Conservation (phyloP, 1,140 invertebrate species). For the Calliphora vicina region DNA sequence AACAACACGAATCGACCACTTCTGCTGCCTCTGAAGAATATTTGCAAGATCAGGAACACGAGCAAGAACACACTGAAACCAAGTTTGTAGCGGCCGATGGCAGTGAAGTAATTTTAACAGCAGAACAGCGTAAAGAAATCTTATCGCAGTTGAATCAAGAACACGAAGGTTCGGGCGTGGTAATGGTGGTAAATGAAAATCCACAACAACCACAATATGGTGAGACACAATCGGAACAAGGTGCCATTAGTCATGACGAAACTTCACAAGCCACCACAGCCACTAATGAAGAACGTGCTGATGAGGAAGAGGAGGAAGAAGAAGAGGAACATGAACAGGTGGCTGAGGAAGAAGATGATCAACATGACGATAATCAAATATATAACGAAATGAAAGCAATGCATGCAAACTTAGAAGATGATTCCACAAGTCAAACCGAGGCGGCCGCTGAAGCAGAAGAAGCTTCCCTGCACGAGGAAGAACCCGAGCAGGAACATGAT, state of each 20-base stretch:
- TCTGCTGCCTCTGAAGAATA: neutral
- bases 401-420: neutral
- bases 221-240: constrained; percentile 42
- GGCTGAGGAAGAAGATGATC: constrained; percentile 29
- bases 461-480: constrained; percentile 24
- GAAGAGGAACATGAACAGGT: constrained; percentile 37
- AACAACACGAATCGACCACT: constrained; percentile 45
- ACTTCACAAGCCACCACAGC: constrained; percentile 4
- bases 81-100: constrained; percentile 61
- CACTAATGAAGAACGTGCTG: neutral
- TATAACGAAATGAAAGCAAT: constrained; percentile 47
- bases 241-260: constrained; percentile 31
- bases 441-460: constrained; percentile 38
- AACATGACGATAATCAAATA: constrained; percentile 58
- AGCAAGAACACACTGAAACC: constrained; percentile 29
- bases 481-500: constrained; percentile 4
- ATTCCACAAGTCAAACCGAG: neutral
- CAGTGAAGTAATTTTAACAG: constrained; percentile 57
- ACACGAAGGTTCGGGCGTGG: constrained; percentile 57
- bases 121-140: constrained; percentile 60
- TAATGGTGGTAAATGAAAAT: constrained; percentile 57
- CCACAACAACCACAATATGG: constrained; percentile 36
- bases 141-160: constrained; percentile 59
- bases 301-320: constrained; percentile 8
- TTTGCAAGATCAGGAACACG: constrained; percentile 4